Conservation (phyloP, 2,888 invertebrate genomes). For the Epicampocera succincta region DNA sequence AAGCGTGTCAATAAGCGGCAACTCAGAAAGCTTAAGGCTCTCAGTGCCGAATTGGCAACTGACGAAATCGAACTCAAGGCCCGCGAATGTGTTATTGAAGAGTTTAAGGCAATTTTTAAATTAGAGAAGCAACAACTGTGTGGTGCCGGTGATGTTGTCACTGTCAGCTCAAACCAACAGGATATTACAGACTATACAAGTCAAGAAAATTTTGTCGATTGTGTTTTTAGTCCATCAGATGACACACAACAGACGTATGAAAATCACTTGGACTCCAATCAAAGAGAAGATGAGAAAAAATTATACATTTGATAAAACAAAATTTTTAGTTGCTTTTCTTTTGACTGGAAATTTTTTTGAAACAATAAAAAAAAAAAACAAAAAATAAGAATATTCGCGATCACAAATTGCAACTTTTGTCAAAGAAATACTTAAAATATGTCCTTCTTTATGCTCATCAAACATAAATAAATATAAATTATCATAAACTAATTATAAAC, state of each 20-base stretch:
- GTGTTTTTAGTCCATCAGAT: conserved; percentile 62
- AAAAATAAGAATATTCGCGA: no score
- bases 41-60: conserved; percentile 78
- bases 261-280: conserved; percentile 19
- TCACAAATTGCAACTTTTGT: no score
- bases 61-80: conserved; percentile 79
- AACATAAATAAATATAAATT: no score
- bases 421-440: no score
- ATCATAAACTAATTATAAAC: no score
- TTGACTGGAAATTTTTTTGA: no score
- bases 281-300: conserved; percentile 11
- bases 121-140: conserved; percentile 66
- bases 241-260: background rate
- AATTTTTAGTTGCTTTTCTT: background rate
- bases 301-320: background rate
- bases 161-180: conserved; percentile 32
- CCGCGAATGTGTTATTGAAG: conserved; percentile 76
- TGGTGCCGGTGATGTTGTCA: conserved; percentile 52
- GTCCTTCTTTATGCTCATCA: no score
- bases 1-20: conserved; percentile 75
- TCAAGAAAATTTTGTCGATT: conserved; percentile 69
- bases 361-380: no score
- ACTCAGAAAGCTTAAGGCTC: conserved; percentile 76
- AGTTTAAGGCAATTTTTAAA: conserved; percentile 73
- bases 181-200: conserved; percentile 55